These are phyloP conservation scores for Onychostruthus taczanowskii DNA, from an alignment of 2,113 vertebrate genomes.

Conservation along the genomic window DNA sequence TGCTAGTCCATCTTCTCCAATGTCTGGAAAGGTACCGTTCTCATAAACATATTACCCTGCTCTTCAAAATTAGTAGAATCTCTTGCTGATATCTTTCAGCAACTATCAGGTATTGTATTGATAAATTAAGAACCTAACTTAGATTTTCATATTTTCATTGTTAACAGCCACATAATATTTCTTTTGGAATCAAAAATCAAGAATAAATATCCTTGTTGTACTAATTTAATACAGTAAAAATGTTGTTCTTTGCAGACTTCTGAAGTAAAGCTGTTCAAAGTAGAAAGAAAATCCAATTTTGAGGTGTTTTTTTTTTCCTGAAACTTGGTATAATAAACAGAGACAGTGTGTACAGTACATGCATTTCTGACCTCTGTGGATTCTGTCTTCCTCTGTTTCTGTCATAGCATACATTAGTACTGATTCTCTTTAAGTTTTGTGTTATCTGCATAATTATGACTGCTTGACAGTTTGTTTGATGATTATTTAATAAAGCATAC, in stretches of 20 bases:
- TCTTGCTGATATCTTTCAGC: neutral
- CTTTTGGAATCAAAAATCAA: neutral
- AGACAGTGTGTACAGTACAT: neutral
- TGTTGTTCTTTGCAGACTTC: neutral
- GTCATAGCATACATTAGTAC: neutral
- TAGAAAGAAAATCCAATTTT: neutral
- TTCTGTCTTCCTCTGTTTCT: neutral
- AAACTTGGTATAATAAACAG: neutral
- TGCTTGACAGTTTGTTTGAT: neutral
- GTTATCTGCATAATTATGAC: neutral
- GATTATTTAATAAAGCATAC: neutral
- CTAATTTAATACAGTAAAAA: neutral
- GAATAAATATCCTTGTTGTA: neutral
- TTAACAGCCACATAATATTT: neutral
- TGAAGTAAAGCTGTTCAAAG: neutral
- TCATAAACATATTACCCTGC: neutral
- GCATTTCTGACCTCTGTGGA: neutral
- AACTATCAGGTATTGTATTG: neutral
- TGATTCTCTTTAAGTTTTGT: neutral
- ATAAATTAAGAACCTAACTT: neutral
- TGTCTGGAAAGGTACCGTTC: conserved; percentile 79
- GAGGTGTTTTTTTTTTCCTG: neutral
- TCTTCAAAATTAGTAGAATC: neutral
- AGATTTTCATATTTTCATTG: neutral
- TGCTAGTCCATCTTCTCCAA: conserved; percentile 71